Conservation (phyloP, 1,140 invertebrate genomes). For the Metaphire vulgaris region DNA sequence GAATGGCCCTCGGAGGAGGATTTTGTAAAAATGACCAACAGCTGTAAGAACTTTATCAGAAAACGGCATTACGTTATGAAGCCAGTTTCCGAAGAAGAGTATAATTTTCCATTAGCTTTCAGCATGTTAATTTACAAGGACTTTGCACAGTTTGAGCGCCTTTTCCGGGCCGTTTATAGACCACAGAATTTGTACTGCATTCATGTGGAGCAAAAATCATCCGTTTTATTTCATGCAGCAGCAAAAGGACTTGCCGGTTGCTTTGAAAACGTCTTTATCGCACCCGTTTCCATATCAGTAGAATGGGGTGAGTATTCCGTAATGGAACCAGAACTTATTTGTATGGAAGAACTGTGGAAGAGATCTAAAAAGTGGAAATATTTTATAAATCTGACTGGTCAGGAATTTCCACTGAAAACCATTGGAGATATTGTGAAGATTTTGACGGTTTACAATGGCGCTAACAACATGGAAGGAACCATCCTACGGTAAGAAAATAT, state of each 20-base stretch:
- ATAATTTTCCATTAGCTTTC: conserved; percentile 28
- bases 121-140: conserved; percentile 25
- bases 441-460: conserved; percentile 38
- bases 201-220: conserved; percentile 38
- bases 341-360: conserved; percentile 36
- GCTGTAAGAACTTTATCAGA: conserved; percentile 18
- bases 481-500: conserved; percentile 14
- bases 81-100: conserved; percentile 25
- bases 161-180: conserved; percentile 42
- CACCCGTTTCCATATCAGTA: conserved; percentile 33
- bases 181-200: conserved; percentile 48
- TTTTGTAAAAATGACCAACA: background rate
- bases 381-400: conserved; percentile 42
- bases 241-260: conserved; percentile 30
- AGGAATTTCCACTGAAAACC: conserved; percentile 45
- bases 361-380: conserved; percentile 36
- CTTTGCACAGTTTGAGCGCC: conserved; percentile 32
- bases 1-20: background rate
- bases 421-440: conserved; percentile 43
- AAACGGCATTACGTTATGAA: conserved; percentile 18
- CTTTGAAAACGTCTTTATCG: conserved; percentile 43
- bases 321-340: conserved; percentile 37
- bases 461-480: conserved; percentile 36
- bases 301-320: conserved; percentile 33
- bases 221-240: background rate